Conservation (phyloP, 2,113 vertebrate species). For the Atrichornis clamosus region DNA sequence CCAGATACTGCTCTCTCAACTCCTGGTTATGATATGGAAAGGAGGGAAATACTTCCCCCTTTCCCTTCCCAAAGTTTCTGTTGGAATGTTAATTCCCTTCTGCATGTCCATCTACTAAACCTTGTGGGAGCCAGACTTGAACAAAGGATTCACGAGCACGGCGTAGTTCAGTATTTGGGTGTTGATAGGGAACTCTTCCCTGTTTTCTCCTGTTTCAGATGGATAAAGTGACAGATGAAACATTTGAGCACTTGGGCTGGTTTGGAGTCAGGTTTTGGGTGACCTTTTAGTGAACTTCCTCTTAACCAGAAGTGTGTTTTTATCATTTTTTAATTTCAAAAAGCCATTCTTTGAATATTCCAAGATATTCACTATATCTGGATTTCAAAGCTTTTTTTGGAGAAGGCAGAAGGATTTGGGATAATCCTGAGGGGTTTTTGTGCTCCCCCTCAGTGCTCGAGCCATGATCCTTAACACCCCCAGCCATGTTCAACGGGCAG, state of each 20-base stretch:
- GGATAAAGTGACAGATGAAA: not conserved
- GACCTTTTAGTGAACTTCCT: not conserved
- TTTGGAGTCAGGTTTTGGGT: rapidly evolving
- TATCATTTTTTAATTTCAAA: rapidly evolving
- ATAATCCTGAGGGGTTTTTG: not conserved
- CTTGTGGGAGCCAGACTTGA: not conserved
- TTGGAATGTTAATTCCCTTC: not conserved
- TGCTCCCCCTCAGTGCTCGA: not conserved
- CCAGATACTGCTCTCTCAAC: rapidly evolving
- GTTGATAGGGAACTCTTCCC: not conserved
- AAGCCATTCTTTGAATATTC: not conserved
- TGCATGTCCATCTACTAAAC: not conserved
- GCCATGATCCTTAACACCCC: conserved; percentile 71
- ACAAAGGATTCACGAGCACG: rapidly evolving
- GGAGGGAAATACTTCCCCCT: not conserved
- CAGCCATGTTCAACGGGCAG: conserved; percentile 98
- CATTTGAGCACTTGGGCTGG: not conserved
- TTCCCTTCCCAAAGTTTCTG: not conserved
- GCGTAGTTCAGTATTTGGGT: not conserved
- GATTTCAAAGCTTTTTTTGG: not conserved
- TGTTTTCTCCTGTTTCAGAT: not conserved
- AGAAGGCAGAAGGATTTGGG: not conserved
- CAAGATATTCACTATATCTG: not conserved
- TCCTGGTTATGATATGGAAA: not conserved
- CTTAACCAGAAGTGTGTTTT: not conserved